A percentile compares a stretch with the other conserved stretches of the same genome.
Conservation (phyloP, 2,888 invertebrate genomes). For the Gerris lacustris region DNA sequence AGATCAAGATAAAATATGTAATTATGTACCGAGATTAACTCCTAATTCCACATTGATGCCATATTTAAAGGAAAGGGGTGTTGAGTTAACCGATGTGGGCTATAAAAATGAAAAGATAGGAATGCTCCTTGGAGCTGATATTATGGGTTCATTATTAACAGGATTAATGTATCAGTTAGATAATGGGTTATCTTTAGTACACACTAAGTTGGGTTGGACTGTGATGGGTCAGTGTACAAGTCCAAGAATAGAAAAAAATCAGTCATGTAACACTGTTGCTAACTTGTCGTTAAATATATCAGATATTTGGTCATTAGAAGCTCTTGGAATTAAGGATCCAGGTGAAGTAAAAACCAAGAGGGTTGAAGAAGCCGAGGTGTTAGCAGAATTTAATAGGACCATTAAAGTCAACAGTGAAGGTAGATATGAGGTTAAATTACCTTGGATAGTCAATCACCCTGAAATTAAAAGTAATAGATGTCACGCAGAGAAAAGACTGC, state of each 20-base stretch:
- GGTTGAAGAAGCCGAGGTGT: background rate
- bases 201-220: constrained; percentile 32
- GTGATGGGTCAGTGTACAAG: constrained; percentile 26
- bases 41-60: constrained; percentile 21
- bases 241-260: constrained; percentile 20
- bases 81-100: constrained; percentile 20
- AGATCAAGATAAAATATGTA: constrained; percentile 25
- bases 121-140: constrained; percentile 31
- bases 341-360: constrained; percentile 12
- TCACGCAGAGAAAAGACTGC: constrained; percentile 12
- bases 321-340: constrained; percentile 33
- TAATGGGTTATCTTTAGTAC: constrained; percentile 30
- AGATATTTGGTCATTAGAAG: constrained; percentile 33
- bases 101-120: constrained; percentile 21
- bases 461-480: constrained; percentile 13
- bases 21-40: constrained; percentile 20
- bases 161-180: constrained; percentile 26
- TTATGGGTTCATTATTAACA: constrained; percentile 29
- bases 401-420: constrained; percentile 17
- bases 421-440: constrained; percentile 17
- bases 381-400: constrained; percentile 13
- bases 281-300: constrained; percentile 24
- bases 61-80: constrained; percentile 21
- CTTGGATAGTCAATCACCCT: constrained; percentile 17
- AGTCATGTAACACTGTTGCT: constrained; percentile 21